Conservation (phyloP, 2,888 invertebrate genomes). For the Chouioia cunea region DNA sequence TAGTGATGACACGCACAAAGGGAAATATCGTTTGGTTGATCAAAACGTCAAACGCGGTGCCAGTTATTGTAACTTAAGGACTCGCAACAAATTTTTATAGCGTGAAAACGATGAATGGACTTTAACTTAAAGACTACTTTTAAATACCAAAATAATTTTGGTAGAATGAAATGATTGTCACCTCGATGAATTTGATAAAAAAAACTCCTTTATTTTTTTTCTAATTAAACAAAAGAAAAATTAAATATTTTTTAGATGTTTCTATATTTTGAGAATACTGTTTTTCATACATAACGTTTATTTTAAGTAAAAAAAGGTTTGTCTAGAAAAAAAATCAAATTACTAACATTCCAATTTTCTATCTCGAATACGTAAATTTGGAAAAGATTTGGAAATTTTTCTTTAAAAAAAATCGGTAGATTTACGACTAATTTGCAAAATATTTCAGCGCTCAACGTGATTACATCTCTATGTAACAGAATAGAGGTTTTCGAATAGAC, state of each 20-base stretch:
- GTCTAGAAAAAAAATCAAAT: slow-evolving; percentile 17
- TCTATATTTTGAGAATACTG: slow-evolving; percentile 41
- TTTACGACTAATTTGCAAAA: background rate
- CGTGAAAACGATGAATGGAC: slow-evolving; percentile 27
- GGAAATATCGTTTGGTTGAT: slow-evolving; percentile 32
- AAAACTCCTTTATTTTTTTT: slow-evolving; percentile 10
- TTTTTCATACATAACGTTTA: slow-evolving; percentile 11
- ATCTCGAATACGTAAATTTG: background rate
- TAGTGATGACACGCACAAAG: slow-evolving; percentile 43
- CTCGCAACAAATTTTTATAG: slow-evolving; percentile 42
- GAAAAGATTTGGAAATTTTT: background rate
- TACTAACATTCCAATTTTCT: slow-evolving; percentile 39
- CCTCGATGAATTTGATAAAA: slow-evolving; percentile 28
- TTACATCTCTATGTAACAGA: slow-evolving; percentile 19
- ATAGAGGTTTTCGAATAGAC: slow-evolving; percentile 36
- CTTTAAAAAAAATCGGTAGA: background rate
- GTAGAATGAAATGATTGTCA: slow-evolving; percentile 30
- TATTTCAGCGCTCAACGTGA: slow-evolving; percentile 19
- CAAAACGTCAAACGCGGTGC: slow-evolving; percentile 36
- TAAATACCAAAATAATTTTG: slow-evolving; percentile 42
- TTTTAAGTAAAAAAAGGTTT: slow-evolving; percentile 5
- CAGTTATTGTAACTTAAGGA: slow-evolving; percentile 46
- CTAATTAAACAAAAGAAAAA: slow-evolving; percentile 15
- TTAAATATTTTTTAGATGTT: slow-evolving; percentile 34
- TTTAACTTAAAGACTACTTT: slow-evolving; percentile 37